phyloP scores from a whole-genome alignment of 2,113 vertebrate species.

The Phalacrocorax pelagicus region DNA sequence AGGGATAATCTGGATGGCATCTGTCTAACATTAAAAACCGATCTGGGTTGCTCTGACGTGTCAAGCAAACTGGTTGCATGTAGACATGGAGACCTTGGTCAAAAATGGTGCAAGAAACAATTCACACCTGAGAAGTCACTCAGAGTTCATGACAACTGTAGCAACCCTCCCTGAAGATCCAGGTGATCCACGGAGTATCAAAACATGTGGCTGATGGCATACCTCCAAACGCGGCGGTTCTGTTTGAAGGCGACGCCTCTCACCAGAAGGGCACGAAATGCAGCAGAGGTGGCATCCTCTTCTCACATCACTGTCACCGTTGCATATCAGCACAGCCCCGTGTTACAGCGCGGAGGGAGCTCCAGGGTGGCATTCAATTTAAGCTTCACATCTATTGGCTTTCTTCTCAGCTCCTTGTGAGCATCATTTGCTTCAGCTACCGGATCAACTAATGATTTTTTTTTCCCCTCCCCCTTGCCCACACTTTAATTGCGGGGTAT shows the following conservation, averaged over 20 bases:
- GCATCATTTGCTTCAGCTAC: conserved; percentile 70
- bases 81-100: background rate
- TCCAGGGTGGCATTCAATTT: conserved; percentile 65
- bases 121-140: background rate
- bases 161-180: background rate
- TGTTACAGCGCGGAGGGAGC: background rate
- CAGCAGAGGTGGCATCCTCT: background rate
- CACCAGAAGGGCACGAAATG: background rate
- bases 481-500: conserved; percentile 77
- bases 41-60: background rate
- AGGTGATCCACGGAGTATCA: background rate
- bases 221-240: background rate
- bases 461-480: conserved; percentile 26
- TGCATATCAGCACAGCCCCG: background rate
- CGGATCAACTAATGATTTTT: conserved; percentile 71
- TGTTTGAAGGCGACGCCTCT: rapidly evolving
- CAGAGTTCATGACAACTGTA: rapidly evolving
- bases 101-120: background rate
- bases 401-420: conserved; percentile 68
- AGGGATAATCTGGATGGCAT: background rate
- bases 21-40: background rate
- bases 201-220: background rate
- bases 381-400: conserved; percentile 75
- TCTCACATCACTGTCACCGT: background rate
- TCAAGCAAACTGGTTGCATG: background rate